Percentiles rank a stretch among this genome's conserved stretches.
Conservation (phyloP, 2,888 invertebrate genomes). For the Agriopis leucophaearia region DNA sequence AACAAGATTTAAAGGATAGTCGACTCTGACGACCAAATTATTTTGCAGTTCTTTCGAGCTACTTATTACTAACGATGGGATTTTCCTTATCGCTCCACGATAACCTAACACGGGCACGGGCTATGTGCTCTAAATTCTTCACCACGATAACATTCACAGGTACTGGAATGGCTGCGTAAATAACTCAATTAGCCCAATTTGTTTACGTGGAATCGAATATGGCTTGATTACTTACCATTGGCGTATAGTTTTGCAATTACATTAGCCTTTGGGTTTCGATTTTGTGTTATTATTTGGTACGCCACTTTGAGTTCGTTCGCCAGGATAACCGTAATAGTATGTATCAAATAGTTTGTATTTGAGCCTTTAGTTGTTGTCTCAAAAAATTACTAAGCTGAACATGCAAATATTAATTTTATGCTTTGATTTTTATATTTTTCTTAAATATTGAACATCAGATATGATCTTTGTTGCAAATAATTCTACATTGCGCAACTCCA, state of each 20-base stretch:
- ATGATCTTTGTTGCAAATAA: not conserved
- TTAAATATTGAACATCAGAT: not conserved
- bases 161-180: constrained; percentile 33
- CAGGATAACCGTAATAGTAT: too few relatives aligned
- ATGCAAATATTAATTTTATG: not conserved
- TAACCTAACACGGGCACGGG: constrained; percentile 26
- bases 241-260: constrained; percentile 7
- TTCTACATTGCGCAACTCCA: constrained; percentile 31
- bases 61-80: constrained; percentile 35
- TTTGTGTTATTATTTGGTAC: not conserved
- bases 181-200: constrained; percentile 45
- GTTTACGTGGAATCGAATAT: constrained; percentile 33
- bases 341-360: too few relatives aligned
- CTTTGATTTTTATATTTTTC: not conserved
- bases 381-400: too few relatives aligned
- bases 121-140: constrained; percentile 43
- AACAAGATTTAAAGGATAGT: constrained; percentile 23
- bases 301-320: not conserved
- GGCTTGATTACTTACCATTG: constrained; percentile 3
- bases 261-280: constrained; percentile 2
- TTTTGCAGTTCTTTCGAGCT: constrained; percentile 24
- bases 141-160: constrained; percentile 39
- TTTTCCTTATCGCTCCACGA: constrained; percentile 38
- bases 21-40: constrained; percentile 21
- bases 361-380: too few relatives aligned